Evolutionary conservation across 1,140 invertebrate species (phyloP).

Genomic region (Monochamus saltuarius): DNA sequence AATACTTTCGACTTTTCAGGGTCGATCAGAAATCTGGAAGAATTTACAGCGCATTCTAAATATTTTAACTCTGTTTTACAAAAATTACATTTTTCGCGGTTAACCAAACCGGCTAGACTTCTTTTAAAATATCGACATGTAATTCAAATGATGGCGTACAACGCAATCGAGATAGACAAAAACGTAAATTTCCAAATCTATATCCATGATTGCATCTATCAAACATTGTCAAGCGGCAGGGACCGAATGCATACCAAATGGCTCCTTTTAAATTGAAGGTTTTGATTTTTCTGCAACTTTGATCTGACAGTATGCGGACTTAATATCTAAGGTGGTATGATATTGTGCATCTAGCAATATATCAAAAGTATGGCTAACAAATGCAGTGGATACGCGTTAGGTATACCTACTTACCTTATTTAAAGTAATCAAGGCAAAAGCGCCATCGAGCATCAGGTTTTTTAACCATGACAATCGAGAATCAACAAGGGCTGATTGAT

Average conservation of each 20-base stretch:
- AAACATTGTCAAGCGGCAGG: conserved; percentile 33
- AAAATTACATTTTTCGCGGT: conserved; percentile 45
- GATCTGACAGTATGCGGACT: conserved; percentile 51
- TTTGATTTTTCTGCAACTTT: conserved; percentile 41
- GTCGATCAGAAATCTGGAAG: conserved; percentile 43
- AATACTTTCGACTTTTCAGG: conserved; percentile 49
- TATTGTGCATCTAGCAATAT: conserved; percentile 37
- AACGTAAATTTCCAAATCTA: conserved; percentile 27
- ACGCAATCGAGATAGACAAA: conserved; percentile 46
- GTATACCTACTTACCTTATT: conserved; percentile 13
- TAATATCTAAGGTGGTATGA: conserved; percentile 41
- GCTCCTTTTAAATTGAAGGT: conserved; percentile 26
- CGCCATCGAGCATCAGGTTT: conserved; percentile 51
- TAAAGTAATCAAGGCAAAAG: conserved; percentile 40
- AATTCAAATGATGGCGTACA: conserved; percentile 31
- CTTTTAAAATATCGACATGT: not conserved
- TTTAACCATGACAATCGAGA: conserved; percentile 51
- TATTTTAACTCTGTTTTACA: conserved; percentile 39
- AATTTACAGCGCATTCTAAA: conserved; percentile 45
- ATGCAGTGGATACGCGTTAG: conserved; percentile 14
- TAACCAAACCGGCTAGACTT: conserved; percentile 24
- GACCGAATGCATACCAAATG: conserved; percentile 50
- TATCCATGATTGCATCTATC: conserved; percentile 21
- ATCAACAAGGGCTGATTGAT: conserved; percentile 43
- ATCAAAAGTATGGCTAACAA: conserved; percentile 35